Base-by-base conservation (phyloP, 2,888 invertebrate genomes). In the Myopa tessellatipennis region DNA sequence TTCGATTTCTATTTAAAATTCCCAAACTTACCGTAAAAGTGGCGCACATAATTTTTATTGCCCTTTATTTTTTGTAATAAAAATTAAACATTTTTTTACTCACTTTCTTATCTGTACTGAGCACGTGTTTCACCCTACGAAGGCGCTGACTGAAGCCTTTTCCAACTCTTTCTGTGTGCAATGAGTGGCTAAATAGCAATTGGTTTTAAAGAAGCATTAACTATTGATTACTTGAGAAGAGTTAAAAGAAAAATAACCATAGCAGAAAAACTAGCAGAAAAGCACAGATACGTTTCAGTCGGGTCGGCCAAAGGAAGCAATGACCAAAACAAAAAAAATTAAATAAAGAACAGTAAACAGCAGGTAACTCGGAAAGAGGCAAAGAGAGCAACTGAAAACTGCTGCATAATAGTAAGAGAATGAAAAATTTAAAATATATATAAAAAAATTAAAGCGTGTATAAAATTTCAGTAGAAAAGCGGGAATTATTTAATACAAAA, bases 91-190 rank as follows among this genome's bases (percentile, higher is more conserved):
- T 55, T 55, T 55, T 16, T 26, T 65, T 36, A 61, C 61, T 61
- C 45, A 73, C 73, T 73, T 60, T 45, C 40, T 73, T 73, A 73
- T 73, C 61, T 73, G 16, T 61, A 60, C 67, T 34, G 10, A 45
- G 40, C 73, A 73, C 40, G 45, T 73, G 61, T 26, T 61, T 14
- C 40, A 61, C n/a, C 40, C 50, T 60, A 14, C 58, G 58, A 38
- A 40, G 8, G 12, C 18, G 40, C 34, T 26, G 18, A 61, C 60
- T 38, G 61, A 60, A 38, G 16, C n/a, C 69, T 36, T 4, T 14
- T 61, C 14, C 61, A 26, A 26, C 26, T 58, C 58, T 58, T 12
- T 6, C 16, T 10, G 36, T 16, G 18, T 18, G 58, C 58, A 4
- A n/a, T 38, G 40, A 55, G 70, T 12, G 36, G 40, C 6, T 26